phyloP scores from a whole-genome alignment of 2,113 vertebrate species.

The Colaptes auratus region DNA sequence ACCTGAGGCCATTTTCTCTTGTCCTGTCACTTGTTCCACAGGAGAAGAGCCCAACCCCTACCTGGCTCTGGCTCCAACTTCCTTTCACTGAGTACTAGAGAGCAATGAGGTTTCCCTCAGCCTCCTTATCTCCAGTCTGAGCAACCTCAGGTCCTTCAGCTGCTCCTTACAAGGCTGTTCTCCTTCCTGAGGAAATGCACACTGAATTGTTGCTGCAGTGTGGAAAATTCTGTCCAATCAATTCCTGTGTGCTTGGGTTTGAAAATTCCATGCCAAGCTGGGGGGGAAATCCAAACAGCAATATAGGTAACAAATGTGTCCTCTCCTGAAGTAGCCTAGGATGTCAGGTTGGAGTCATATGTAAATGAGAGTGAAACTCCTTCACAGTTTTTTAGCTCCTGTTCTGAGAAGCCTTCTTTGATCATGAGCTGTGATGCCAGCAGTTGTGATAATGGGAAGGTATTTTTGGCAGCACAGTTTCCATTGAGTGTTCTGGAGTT shows the following conservation, averaged over 20 bases:
- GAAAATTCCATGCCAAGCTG: neutral
- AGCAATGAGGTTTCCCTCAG: too few relatives aligned
- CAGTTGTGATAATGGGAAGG: neutral
- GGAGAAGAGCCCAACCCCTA: too few relatives aligned
- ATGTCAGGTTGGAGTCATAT: neutral
- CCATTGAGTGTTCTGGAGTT: neutral
- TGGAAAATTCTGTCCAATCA: neutral
- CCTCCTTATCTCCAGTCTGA: too few relatives aligned
- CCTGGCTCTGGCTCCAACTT: too few relatives aligned
- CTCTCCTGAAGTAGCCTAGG: neutral
- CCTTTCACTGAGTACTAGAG: too few relatives aligned
- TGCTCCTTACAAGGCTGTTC: too few relatives aligned
- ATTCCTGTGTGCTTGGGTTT: neutral
- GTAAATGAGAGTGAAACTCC: slow-evolving; percentile 58
- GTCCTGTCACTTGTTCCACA: too few relatives aligned
- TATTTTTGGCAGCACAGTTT: slow-evolving; percentile 34
- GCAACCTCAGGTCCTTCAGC: too few relatives aligned
- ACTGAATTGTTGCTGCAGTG: neutral
- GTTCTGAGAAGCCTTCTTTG: slow-evolving; percentile 57
- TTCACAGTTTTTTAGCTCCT: neutral
- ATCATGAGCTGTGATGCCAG: neutral
- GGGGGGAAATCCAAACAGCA: slow-evolving; percentile 7
- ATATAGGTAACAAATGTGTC: neutral
- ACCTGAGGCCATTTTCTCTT: too few relatives aligned
- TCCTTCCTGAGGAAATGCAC: neutral